Evolutionary conservation across 2,888 invertebrate species (phyloP).

Genomic region (Oligia strigilis): DNA sequence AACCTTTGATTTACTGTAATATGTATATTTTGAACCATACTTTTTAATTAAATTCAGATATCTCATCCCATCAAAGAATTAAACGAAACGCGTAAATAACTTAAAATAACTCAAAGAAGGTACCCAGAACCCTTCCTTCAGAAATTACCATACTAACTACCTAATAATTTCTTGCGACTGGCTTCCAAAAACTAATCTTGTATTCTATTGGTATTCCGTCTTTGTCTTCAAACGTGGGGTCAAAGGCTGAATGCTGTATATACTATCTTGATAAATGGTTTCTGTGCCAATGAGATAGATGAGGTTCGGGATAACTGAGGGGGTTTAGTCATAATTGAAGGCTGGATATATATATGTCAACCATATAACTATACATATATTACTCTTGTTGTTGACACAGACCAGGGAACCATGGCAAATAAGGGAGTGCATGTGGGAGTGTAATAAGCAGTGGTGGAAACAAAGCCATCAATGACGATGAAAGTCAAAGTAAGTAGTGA

Average conservation of each 20-base stretch:
- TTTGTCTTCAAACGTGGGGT: conserved; percentile 45
- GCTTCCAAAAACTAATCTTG: conserved; percentile 42
- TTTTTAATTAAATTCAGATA: neutral
- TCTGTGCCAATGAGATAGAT: conserved; percentile 44
- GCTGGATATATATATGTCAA: neutral
- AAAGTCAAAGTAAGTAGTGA: neutral
- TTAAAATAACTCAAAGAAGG: conserved; percentile 16
- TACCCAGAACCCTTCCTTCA: conserved; percentile 48
- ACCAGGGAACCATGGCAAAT: neutral
- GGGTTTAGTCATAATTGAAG: conserved; percentile 31
- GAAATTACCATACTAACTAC: conserved; percentile 57
- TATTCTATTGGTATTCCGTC: conserved; percentile 60
- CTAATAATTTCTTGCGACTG: conserved; percentile 49
- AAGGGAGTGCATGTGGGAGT: no score
- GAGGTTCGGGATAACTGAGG: conserved; percentile 36
- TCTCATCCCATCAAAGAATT: neutral
- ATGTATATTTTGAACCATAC: neutral
- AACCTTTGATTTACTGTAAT: neutral
- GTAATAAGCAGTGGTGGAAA: no score
- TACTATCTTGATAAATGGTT: conserved; percentile 53
- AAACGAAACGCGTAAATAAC: conserved; percentile 1
- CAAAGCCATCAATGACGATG: neutral
- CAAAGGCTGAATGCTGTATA: conserved; percentile 27
- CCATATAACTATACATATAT: neutral
- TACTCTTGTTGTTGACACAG: neutral